Percentiles rank a stretch among this genome's conserved stretches.
phyloP scores from a whole-genome alignment of 2,797 vertebrate genomes.

The Chelon auratus region DNA sequence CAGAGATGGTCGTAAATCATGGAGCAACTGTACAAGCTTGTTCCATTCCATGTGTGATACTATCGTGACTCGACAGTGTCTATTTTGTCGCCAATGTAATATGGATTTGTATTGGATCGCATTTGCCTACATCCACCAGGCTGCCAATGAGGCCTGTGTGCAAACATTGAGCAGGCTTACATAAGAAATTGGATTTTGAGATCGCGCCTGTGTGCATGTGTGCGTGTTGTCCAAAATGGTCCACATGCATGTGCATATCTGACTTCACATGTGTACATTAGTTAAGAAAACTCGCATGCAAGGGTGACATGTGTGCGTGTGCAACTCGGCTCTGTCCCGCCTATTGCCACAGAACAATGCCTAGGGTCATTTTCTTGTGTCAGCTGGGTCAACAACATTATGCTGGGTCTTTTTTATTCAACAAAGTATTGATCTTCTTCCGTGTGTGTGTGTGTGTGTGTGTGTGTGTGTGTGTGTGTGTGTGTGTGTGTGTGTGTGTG shows the following conservation, averaged over 20 bases:
- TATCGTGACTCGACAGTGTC: slow-evolving; percentile 36
- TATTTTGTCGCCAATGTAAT: slow-evolving; percentile 47
- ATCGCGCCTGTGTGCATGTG: slow-evolving; percentile 12
- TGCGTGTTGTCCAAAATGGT: slow-evolving; percentile 13
- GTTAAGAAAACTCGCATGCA: neutral
- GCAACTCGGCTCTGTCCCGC: slow-evolving; percentile 35
- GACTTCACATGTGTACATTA: neutral
- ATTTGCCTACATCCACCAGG: slow-evolving; percentile 49
- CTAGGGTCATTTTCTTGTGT: slow-evolving; percentile 55
- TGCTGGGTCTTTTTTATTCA: slow-evolving; percentile 61
- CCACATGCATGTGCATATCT: neutral
- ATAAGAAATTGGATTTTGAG: slow-evolving; percentile 67
- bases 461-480: slow-evolving; percentile 8
- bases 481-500: slow-evolving; percentile 40
- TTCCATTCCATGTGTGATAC: slow-evolving; percentile 19
- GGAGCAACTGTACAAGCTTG: slow-evolving; percentile 14
- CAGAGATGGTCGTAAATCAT: slow-evolving; percentile 15
- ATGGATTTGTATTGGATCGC: slow-evolving; percentile 45
- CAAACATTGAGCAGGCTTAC: slow-evolving; percentile 59
- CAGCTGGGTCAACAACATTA: slow-evolving; percentile 77
- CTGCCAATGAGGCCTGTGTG: slow-evolving; percentile 60
- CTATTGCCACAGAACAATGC: slow-evolving; percentile 34
- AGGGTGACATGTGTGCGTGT: neutral
- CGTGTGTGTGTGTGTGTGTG: slow-evolving; percentile 20
- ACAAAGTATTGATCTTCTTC: slow-evolving; percentile 73